Evolutionary conservation across 2,113 vertebrate genomes (phyloP).

Genomic region (Onychostoma macrolepis): DNA sequence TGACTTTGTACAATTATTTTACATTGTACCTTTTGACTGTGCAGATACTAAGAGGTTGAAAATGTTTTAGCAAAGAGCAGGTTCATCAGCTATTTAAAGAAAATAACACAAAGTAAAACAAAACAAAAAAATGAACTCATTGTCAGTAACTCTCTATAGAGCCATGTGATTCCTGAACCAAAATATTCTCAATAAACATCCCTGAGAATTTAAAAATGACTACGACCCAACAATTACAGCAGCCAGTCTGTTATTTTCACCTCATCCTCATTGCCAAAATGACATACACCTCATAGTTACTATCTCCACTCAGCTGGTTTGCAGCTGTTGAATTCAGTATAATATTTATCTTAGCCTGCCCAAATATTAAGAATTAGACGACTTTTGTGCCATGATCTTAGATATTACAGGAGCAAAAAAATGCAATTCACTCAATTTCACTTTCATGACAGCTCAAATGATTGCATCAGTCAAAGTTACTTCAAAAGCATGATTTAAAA

Average conservation of each 20-base stretch:
- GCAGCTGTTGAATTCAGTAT: constrained; percentile 19
- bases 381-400: not conserved
- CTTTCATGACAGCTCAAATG: not conserved
- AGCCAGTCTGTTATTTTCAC: constrained; percentile 9
- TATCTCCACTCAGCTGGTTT: constrained; percentile 23
- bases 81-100: not conserved
- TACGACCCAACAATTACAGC: constrained; percentile 1
- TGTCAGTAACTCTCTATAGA: not conserved
- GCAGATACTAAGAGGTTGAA: not conserved
- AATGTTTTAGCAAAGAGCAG: not conserved
- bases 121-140: not conserved
- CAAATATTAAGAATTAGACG: constrained; percentile 12
- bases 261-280: constrained; percentile 14
- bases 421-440: not conserved
- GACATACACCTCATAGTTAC: constrained; percentile 22
- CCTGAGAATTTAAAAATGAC: not conserved
- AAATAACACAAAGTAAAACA: not conserved
- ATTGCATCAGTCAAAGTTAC: not conserved
- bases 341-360: constrained; percentile 4
- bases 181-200: not conserved
- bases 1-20: too few species aligned
- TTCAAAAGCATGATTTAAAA: not conserved
- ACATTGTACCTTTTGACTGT: not conserved
- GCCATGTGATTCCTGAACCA: not conserved
- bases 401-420: not conserved